A percentile compares a stretch with the other conserved stretches of the same genome.
Conservation (phyloP, 2,797 vertebrate species). For the Thunnus albacares region DNA sequence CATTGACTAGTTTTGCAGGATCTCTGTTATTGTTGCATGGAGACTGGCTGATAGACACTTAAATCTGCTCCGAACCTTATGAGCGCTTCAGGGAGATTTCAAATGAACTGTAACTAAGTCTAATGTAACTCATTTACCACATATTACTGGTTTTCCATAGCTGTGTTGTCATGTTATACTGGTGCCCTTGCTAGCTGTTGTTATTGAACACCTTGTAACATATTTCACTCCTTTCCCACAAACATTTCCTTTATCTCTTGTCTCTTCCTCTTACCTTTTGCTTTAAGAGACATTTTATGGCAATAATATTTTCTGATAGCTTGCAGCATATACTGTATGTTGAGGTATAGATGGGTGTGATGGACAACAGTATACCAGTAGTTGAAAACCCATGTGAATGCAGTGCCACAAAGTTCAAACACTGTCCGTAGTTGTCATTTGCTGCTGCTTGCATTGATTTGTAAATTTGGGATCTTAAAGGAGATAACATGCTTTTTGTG, state of each 20-base stretch:
- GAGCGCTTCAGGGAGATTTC: too few species aligned
- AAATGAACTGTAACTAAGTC: background rate
- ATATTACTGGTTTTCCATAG: too few species aligned
- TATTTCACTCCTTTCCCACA: background rate
- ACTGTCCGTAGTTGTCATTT: background rate
- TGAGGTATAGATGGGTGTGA: background rate
- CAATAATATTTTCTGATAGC: background rate
- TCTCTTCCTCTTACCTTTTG: too few species aligned
- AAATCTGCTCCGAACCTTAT: too few species aligned
- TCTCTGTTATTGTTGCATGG: too few species aligned
- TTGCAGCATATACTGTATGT: background rate
- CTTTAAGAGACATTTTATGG: background rate
- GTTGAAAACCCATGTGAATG: too few species aligned
- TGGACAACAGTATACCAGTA: background rate
- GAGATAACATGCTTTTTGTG: too few species aligned
- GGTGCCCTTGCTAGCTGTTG: too few species aligned
- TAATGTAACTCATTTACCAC: background rate
- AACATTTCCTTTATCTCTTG: background rate
- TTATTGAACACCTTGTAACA: background rate
- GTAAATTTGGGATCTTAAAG: too few species aligned
- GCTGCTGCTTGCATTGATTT: too few species aligned
- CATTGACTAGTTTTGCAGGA: too few species aligned
- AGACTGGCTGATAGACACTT: too few species aligned
- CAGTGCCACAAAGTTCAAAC: background rate
- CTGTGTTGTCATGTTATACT: background rate